These are phyloP conservation scores for Drosophila repleta DNA, from an alignment of 1,140 invertebrate species.

Conservation along the genomic window DNA sequence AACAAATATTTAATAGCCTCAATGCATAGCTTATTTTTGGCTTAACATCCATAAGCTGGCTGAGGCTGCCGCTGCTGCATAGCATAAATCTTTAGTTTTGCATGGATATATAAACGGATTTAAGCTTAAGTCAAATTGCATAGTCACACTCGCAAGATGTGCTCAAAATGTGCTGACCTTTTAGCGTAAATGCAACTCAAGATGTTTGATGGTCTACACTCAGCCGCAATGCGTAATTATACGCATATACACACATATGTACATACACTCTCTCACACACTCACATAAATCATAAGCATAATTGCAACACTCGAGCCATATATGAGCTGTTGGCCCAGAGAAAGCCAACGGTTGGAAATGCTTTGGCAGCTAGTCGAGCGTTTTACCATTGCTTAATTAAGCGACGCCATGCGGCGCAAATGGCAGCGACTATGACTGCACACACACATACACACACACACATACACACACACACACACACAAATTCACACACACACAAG, in stretches of 20 bases:
- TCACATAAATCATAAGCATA: conserved; percentile 62
- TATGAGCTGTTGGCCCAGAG: conserved; percentile 13
- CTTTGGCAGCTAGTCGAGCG: conserved; percentile 24
- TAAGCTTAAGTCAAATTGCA: conserved; percentile 1
- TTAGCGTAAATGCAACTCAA: conserved; percentile 13
- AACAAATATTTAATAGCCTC: not conserved
- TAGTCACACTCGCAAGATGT: not conserved
- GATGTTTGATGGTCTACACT: conserved; percentile 16
- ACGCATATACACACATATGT: not conserved
- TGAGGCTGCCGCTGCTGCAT: not conserved
- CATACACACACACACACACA: conserved; percentile 1
- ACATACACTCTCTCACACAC: not conserved
- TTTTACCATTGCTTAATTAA: conserved; percentile 64
- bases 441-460: conserved; percentile 15
- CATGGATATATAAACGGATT: not conserved
- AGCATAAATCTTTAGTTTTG: not conserved
- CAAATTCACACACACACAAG: not conserved
- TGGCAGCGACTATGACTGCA: conserved; percentile 30
- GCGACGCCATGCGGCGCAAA: conserved; percentile 55
- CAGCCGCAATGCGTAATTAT: conserved; percentile 13
- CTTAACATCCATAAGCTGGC: not conserved
- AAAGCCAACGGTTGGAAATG: conserved; percentile 21
- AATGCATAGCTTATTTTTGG: not conserved
- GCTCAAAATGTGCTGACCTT: conserved; percentile 9
- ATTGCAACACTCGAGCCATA: conserved; percentile 34